Evolutionary conservation across 2,113 vertebrate genomes (phyloP), one percentile per base, ranked within the genome.

Genomic region (Planiliza haematocheilus): DNA sequence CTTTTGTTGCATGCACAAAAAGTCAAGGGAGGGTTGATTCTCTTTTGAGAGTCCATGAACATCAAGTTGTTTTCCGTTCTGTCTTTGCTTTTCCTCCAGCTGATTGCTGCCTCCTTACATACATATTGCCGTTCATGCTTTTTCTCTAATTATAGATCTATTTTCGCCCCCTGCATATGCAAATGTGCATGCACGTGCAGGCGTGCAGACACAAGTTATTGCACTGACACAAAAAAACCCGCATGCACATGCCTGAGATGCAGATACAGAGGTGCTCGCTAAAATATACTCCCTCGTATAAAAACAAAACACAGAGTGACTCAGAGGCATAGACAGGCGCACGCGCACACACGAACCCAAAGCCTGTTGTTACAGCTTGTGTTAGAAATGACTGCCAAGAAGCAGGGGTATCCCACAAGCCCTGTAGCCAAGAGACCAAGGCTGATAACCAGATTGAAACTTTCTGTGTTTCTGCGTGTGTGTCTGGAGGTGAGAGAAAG

Each of bases 371-470:
- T 81, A 82, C 50, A 88, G 89, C 88, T 93, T 80, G 86, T 78
- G 77, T 90, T 90, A 91, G 81, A 95, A 89, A 70, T 80, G 81
- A 84, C 88, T 91, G 91, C 92, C 90, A 92, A 91, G 85, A 82
- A 73, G 46, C 56, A 82, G 86, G 90, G 92, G 81, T 93, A 86
- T 93, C 92, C 93, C 93, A 91, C 79, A 86, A 90, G 91, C 92
- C 94, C 93, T 88, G 89, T 80, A 91, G 94, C 94, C 85, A 86
- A 82, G 79, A 90, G 83, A 87, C 79, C 69, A 4, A 48, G 8
- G 24, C 21, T 88, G 92, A 93, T 83, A 91, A 84, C 88, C 73
- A 93, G 85, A 91, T 91, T 93, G 91, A 89, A 67, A 89, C 74
- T 60, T 91, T 74, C 80, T 83, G 64, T 78, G 24, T 38, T 50